Evolutionary conservation across 2,113 vertebrate species (phyloP).

Genomic region (Passer domesticus): DNA sequence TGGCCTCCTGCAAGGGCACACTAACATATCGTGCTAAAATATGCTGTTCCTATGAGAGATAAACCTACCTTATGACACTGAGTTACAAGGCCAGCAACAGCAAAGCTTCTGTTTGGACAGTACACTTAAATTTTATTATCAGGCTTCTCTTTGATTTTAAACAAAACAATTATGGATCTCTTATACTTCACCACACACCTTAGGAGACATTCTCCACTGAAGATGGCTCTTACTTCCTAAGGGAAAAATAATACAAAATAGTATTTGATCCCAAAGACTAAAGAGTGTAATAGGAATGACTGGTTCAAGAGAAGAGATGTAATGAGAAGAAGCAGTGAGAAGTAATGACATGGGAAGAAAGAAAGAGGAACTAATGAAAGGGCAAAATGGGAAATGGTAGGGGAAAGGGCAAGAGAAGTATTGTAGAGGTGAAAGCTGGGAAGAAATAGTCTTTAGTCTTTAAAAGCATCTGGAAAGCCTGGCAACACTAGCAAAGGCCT

Average conservation of each 20-base stretch:
- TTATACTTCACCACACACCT: background rate
- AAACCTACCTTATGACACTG: background rate
- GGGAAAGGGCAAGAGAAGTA: background rate
- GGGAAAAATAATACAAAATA: background rate
- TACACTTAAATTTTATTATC: background rate
- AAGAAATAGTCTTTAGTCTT: background rate
- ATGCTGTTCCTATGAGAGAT: background rate
- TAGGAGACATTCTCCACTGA: background rate
- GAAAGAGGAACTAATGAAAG: background rate
- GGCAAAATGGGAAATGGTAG: background rate
- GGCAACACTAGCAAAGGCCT: background rate
- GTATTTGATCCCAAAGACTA: background rate
- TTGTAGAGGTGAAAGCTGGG: background rate
- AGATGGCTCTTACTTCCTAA: background rate
- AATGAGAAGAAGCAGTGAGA: background rate
- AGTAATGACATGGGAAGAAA: background rate
- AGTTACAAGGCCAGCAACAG: background rate
- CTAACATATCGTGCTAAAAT: background rate
- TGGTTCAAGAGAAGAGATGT: background rate
- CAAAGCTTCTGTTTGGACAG: background rate
- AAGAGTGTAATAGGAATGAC: background rate
- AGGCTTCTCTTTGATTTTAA: background rate
- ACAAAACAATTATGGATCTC: background rate
- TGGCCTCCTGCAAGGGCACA: background rate
- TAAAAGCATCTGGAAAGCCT: slow-evolving; percentile 1